Base-by-base conservation (phyloP, 2,888 invertebrate species). In the Acleris laterana region DNA sequence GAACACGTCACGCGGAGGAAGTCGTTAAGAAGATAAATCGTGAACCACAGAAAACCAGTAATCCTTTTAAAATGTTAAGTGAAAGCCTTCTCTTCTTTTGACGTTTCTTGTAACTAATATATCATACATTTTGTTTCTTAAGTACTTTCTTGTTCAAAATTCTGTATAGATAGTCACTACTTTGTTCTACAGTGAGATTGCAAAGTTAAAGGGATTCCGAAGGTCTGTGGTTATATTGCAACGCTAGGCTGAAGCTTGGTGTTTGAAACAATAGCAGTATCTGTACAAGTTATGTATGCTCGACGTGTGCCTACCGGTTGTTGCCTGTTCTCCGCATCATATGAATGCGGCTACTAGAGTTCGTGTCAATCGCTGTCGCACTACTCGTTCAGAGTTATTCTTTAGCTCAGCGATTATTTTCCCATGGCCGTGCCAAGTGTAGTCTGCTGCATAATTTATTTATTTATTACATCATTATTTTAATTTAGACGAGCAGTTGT, bases 11-110 rank as follows among this genome's bases (percentile, higher is more conserved):
- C 85, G 77, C 78, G 78, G 80, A 81, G 87, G 84, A 89, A 87
- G 85, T 89, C 87, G 85, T 90, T 90, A 88, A 83, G 82, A 89
- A 89, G 89, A 90, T 86, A 87, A 88, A 90, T 88, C 80, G 85
- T 75, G 71, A 81, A 83, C 84, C 82, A 80, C 83, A 83, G 78
- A 80, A 83, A 80, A 81, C 77, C 79, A 77, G 77, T 85, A 89
- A 88, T 88, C 84, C 84, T 83, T 84, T 88, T 84, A 84, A 85
- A 79, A 79, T 77, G 79, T 77, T 81, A 78, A 83, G 77, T 81
- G 73, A 78, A 82, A 79, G 70, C 74, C 74, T 80, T 80, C 76
- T 68, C 74, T 75, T 76, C 70, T 72, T 71, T 73, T 74, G 72
- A 65, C 72, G 69, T 72, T 72, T 74, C 74, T 72, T 71, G 69